These are phyloP conservation scores for Meloidogyne exigua DNA, from an alignment of 1,140 invertebrate species.

Conservation along the genomic window DNA sequence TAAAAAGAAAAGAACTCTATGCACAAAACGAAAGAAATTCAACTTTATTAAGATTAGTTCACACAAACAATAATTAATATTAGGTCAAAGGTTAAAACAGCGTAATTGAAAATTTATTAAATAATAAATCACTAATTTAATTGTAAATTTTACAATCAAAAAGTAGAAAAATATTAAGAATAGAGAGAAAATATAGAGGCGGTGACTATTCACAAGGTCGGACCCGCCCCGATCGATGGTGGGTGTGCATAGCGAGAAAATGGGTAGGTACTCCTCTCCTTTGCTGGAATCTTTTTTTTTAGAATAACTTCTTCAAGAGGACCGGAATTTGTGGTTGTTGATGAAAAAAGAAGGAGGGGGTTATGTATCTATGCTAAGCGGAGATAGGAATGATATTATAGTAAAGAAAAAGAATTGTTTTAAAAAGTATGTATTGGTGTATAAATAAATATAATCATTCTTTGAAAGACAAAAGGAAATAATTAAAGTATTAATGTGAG, in stretches of 20 bases:
- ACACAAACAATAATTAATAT: too few species aligned
- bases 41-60: too few species aligned
- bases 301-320: neutral
- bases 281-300: neutral
- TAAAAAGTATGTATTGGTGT: neutral
- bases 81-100: too few species aligned
- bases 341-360: too few species aligned
- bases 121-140: neutral
- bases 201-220: neutral
- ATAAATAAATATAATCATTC: conserved; percentile 3
- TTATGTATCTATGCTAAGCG: neutral
- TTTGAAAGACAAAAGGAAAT: neutral
- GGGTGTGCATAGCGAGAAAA: neutral
- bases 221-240: neutral
- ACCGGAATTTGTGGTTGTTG: neutral
- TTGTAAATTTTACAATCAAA: neutral
- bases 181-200: neutral
- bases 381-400: conserved; percentile 3
- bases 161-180: neutral
- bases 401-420: neutral
- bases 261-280: neutral
- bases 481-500: neutral
- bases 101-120: too few species aligned
- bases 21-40: too few species aligned
- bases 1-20: too few species aligned